Percentiles rank a stretch among this genome's conserved stretches.
Conservation (phyloP, 2,113 vertebrate genomes). For the Pleuronectes platessa region DNA sequence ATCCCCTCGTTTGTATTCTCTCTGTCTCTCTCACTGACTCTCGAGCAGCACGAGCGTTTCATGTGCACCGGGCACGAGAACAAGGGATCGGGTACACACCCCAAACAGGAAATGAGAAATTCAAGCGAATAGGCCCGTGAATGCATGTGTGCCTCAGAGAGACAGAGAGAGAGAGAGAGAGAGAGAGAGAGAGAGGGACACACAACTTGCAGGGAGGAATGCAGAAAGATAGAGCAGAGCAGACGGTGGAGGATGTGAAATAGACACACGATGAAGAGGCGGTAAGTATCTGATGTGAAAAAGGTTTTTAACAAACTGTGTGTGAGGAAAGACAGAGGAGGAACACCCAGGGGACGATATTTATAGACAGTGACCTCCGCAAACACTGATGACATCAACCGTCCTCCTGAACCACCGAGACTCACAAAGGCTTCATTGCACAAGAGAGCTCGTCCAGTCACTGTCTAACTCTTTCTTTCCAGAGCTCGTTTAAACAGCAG, state of each 20-base stretch:
- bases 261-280: constrained; percentile 52
- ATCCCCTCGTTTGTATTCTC: constrained; percentile 19
- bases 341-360: constrained; percentile 29
- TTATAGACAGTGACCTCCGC: constrained; percentile 55
- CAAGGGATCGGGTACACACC: constrained; percentile 79
- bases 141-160: constrained; percentile 52
- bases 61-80: constrained; percentile 80
- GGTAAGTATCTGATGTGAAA: constrained; percentile 42
- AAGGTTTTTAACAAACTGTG: constrained; percentile 20
- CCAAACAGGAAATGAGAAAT: constrained; percentile 85
- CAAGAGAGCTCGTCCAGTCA: not conserved
- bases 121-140: constrained; percentile 68
- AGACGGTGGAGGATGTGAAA: constrained; percentile 56
- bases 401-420: constrained; percentile 9
- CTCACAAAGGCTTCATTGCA: not conserved
- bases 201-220: constrained; percentile 41
- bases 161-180: constrained; percentile 27
- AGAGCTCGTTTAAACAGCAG: not conserved
- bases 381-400: constrained; percentile 42
- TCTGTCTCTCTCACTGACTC: constrained; percentile 35
- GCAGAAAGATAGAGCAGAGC: constrained; percentile 29
- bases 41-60: constrained; percentile 62
- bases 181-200: constrained; percentile 30
- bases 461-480: not conserved
- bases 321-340: constrained; percentile 19